Evolutionary conservation across 1,140 invertebrate species (phyloP), one percentile per base, ranked within the genome.

Genomic region (Vanessa tameamea): DNA sequence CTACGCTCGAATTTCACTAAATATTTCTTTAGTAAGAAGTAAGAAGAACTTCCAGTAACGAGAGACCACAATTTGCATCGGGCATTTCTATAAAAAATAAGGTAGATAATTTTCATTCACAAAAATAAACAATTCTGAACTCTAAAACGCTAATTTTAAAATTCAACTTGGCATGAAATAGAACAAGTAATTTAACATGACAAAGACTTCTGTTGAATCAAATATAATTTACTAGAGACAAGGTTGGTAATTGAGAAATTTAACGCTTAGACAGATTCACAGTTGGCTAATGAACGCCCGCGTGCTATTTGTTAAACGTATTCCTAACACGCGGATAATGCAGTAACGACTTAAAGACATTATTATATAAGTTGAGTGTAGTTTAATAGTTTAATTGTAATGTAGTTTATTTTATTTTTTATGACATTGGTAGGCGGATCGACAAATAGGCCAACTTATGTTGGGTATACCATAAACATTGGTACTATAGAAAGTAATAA

Each of bases 41-140:
- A 53, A 20, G n/a, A 53, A 53, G 15, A 15, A 13, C 50, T 53
- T 53, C 15, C 50, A 53, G 9, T 15, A 53, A 53, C 50, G 50
- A 53, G n/a, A 53, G n/a, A 53, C 15, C 50, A n/a, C n/a, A 53
- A 53, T 53, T 53, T 53, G 50, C 50, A 15, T 53, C 50, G n/a
- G 50, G 15, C 50, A 20, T n/a, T 53, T 53, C 9, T 53, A n/a
- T 53, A 8, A 53, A n/a, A 53, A n/a, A 51, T 51, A 51, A 51
- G n/a, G 26, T 43, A 11, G 37, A 11, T 43, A 43, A 43, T 43
- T 43, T 43, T 43, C 37, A 43, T 43, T 3, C 37, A 43, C 37
- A 43, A 50, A 50, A 50, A 50, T n/a, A 50, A 50, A 3, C 48
- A 50, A 50, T 3, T 50, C 15, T 50, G 13, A 50, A 50, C 48